A percentile compares a stretch with the other conserved stretches of the same genome.
phyloP scores from a whole-genome alignment of 1,140 invertebrate species.

The Gryllus bimaculatus region DNA sequence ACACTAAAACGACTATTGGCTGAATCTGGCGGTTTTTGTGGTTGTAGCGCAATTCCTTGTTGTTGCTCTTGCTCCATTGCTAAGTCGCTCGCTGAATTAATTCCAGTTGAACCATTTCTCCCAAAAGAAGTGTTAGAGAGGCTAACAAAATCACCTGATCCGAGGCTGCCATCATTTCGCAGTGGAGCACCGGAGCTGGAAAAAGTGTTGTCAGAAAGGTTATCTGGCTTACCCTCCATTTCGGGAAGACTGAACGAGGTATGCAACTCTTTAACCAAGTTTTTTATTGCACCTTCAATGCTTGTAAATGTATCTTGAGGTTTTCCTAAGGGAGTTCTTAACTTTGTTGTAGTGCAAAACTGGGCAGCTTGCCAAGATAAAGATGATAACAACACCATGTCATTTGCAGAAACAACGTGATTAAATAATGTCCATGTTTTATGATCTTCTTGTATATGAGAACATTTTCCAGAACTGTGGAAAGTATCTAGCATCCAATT shows the following conservation, averaged over 20 bases:
- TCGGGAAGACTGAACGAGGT: not conserved
- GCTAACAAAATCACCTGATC: no score
- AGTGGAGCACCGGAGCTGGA: no score
- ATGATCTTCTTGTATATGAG: slow-evolving; percentile 27
- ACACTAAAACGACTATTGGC: no score
- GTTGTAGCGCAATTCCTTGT: no score
- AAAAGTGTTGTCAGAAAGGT: no score
- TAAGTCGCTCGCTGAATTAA: no score
- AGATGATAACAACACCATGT: slow-evolving; percentile 57
- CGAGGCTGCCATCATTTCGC: no score
- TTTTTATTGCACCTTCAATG: slow-evolving; percentile 36
- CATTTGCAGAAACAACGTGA: not conserved
- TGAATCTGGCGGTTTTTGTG: no score
- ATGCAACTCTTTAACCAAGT: not conserved
- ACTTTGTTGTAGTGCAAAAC: slow-evolving; percentile 76
- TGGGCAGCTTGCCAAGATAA: slow-evolving; percentile 78
- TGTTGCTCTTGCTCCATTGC: no score
- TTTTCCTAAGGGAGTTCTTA: slow-evolving; percentile 90
- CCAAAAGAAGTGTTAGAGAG: no score
- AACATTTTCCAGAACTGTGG: slow-evolving; percentile 44
- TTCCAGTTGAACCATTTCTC: no score
- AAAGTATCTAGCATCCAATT: slow-evolving; percentile 51
- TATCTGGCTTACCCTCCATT: no score
- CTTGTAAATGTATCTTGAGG: slow-evolving; percentile 92
- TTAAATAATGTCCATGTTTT: slow-evolving; percentile 3